These are phyloP conservation scores for Lonchura striata DNA, from an alignment of 2,113 vertebrate species.

Conservation along the genomic window DNA sequence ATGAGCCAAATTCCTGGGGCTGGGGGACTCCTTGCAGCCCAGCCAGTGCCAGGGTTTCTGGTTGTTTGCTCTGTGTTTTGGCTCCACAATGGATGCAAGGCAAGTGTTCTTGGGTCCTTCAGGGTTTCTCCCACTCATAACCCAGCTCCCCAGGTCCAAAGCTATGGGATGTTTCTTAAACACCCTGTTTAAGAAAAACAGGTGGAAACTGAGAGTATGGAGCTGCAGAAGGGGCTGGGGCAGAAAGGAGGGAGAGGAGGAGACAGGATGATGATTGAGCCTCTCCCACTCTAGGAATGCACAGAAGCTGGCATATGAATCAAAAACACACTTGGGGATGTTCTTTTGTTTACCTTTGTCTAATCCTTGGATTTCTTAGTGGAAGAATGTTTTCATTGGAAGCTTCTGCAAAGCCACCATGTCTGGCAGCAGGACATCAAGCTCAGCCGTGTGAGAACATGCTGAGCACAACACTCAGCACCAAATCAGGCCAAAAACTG, in stretches of 20 bases:
- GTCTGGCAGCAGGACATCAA: not conserved
- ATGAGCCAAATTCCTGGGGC: rapidly evolving
- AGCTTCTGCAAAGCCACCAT: not conserved
- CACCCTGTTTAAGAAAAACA: not conserved
- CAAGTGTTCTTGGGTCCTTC: not conserved
- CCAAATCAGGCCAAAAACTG: not conserved
- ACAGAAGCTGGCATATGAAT: not conserved
- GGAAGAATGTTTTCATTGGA: not conserved
- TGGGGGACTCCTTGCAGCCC: not conserved
- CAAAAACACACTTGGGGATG: not conserved
- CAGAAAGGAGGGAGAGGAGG: not conserved
- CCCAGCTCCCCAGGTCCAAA: not conserved
- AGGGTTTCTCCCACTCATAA: not conserved
- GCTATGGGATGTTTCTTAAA: not conserved
- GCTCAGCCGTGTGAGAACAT: not conserved
- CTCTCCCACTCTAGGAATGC: not conserved
- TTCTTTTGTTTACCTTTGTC: not conserved
- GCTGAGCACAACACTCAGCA: not conserved
- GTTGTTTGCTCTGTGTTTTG: not conserved
- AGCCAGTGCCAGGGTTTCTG: not conserved
- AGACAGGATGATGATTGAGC: not conserved
- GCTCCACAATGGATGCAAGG: not conserved
- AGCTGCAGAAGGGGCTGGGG: not conserved
- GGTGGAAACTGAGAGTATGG: not conserved
- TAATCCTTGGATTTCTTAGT: not conserved